These are phyloP conservation scores for Morphnarchus princeps DNA, from an alignment of 2,113 vertebrate species.

Conservation along the genomic window DNA sequence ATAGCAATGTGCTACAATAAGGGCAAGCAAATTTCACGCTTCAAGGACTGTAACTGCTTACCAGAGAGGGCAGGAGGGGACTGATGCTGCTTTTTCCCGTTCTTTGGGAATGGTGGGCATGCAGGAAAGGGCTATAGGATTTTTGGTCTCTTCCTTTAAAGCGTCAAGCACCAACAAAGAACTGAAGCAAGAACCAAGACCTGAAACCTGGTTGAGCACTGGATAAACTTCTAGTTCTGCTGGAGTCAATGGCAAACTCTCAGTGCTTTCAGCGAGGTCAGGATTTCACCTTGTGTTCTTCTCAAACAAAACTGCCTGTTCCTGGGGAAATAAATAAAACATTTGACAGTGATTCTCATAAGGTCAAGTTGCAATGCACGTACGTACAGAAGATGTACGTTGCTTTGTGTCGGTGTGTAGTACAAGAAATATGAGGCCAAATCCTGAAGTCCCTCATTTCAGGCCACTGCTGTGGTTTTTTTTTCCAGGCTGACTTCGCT, in stretches of 20 bases:
- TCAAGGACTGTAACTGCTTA: background rate
- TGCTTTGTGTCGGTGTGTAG: background rate
- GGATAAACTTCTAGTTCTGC: background rate
- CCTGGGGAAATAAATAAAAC: constrained; percentile 21
- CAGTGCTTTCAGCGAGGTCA: background rate
- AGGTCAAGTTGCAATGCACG: background rate
- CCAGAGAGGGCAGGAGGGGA: background rate
- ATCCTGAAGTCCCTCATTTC: background rate
- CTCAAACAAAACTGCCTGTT: background rate
- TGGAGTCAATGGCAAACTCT: background rate
- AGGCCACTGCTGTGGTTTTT: rapidly evolving
- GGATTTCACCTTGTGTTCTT: constrained; percentile 21
- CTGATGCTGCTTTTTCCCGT: background rate
- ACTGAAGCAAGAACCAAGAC: background rate
- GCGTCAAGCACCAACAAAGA: background rate
- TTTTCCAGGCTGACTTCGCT: background rate
- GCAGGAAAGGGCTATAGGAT: background rate
- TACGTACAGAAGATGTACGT: background rate
- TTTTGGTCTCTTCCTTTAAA: background rate
- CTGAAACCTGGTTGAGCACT: background rate
- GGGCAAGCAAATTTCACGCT: background rate
- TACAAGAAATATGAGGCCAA: background rate
- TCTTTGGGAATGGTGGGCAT: background rate
- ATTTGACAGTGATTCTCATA: background rate
- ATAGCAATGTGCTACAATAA: background rate